phyloP scores from a whole-genome alignment of 2,113 vertebrate genomes.

The Silurus meridionalis region DNA sequence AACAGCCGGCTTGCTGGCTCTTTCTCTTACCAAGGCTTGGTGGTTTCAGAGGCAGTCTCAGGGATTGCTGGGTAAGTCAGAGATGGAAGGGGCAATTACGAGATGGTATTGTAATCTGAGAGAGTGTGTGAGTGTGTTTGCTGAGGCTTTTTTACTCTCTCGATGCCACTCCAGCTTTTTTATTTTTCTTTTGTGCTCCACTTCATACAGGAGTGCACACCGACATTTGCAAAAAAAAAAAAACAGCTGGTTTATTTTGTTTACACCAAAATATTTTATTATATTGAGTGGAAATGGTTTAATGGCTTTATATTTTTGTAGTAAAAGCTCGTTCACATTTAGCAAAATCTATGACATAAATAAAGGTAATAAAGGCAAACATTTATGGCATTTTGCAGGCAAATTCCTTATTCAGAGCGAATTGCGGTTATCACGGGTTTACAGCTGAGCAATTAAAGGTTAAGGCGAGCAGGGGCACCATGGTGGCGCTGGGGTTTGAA shows the following conservation, averaged over 20 bases:
- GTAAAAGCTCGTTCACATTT: too few relatives aligned
- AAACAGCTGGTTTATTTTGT: neutral
- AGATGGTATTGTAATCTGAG: constrained; percentile 45
- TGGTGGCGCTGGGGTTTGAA: too few relatives aligned
- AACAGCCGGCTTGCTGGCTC: constrained; percentile 36
- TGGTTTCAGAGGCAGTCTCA: constrained; percentile 56
- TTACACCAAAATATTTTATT: neutral
- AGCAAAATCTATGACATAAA: too few relatives aligned
- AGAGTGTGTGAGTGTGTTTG: neutral
- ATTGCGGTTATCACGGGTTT: too few relatives aligned
- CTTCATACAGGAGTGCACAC: neutral
- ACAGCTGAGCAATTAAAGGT: too few relatives aligned
- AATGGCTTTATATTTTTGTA: too few relatives aligned
- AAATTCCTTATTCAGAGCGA: too few relatives aligned
- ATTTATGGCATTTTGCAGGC: neutral
- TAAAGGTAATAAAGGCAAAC: too few relatives aligned
- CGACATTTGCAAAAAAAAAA: neutral
- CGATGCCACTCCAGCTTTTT: neutral
- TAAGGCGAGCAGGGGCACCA: too few relatives aligned
- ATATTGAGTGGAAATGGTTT: too few relatives aligned
- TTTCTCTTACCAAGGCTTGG: constrained; percentile 53
- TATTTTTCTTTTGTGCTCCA: neutral
- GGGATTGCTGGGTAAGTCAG: constrained; percentile 62
- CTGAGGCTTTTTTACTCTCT: neutral
- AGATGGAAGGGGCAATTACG: constrained; percentile 69